These are phyloP conservation scores for Antrozous pallidus DNA, from an alignment of 2,797 vertebrate species.

Conservation along the genomic window DNA sequence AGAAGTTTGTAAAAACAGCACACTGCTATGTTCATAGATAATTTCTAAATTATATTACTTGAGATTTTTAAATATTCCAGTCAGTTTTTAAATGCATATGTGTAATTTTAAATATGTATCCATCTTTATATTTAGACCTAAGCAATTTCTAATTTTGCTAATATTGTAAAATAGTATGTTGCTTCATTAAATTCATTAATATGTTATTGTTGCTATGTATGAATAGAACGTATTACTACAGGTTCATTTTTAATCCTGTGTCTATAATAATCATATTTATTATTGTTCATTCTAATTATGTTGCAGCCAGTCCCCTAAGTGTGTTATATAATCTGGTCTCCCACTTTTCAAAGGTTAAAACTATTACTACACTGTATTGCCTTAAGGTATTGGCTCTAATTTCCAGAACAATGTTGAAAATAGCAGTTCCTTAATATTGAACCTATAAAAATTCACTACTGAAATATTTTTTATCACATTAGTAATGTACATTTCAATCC, in stretches of 20 bases:
- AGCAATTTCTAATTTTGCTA: not conserved
- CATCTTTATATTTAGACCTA: not conserved
- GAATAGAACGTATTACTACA: not conserved
- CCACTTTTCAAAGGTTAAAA: slow-evolving; percentile 21
- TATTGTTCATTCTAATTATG: not conserved
- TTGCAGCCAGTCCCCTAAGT: not conserved
- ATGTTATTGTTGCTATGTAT: not conserved
- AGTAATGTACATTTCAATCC: not conserved
- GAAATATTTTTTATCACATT: not conserved
- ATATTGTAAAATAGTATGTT: not conserved
- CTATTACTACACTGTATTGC: not conserved
- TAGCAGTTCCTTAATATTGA: not conserved
- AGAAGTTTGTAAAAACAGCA: not conserved
- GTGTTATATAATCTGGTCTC: not conserved
- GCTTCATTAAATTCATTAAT: not conserved
- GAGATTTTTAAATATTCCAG: slow-evolving; percentile 18
- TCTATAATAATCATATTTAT: not conserved
- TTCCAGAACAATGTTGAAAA: not conserved
- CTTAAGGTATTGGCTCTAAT: not conserved
- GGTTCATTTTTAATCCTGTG: not conserved
- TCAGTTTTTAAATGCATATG: not conserved
- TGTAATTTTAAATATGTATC: not conserved
- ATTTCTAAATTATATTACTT: not conserved
- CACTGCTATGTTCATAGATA: not conserved
- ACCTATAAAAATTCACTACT: not conserved